These are phyloP conservation scores for Dicrostonyx torquatus DNA, from an alignment of 2,797 vertebrate species.

Conservation along the genomic window DNA sequence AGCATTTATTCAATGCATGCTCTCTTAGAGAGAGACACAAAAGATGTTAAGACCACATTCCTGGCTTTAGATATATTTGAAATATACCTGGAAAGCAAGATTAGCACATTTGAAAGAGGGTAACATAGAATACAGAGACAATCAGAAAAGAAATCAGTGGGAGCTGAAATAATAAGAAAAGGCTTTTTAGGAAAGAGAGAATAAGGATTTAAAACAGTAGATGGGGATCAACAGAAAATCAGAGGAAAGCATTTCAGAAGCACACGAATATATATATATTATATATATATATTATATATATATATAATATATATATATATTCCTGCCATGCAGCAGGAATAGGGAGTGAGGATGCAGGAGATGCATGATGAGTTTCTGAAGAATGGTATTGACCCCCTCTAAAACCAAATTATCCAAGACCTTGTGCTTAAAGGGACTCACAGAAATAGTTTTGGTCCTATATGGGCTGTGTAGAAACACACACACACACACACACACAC, in stretches of 20 bases:
- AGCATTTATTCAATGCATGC: constrained; percentile 6
- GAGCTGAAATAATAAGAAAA: constrained; percentile 40
- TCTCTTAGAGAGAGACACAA: not conserved
- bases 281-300: too few species aligned
- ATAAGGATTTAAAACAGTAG: not conserved
- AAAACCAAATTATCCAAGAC: not conserved
- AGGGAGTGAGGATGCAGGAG: not conserved
- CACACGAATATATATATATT: too few species aligned
- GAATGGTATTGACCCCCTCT: too few species aligned
- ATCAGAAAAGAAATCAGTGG: constrained; percentile 20
- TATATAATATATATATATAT: too few species aligned
- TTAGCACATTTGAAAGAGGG: constrained; percentile 43
- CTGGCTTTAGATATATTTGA: not conserved
- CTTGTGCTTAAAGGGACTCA: not conserved
- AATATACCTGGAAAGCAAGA: constrained; percentile 36
- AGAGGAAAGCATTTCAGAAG: not conserved
- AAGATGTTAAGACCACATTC: constrained; percentile 40
- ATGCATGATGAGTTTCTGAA: not conserved
- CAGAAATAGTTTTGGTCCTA: not conserved
- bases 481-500: not conserved
- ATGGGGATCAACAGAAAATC: not conserved
- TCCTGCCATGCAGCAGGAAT: not conserved
- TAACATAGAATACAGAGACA: not conserved
- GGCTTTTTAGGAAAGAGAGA: not conserved
- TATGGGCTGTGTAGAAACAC: not conserved